Conservation (phyloP, 2,797 vertebrate genomes). For the Thripadectes ignobilis region DNA sequence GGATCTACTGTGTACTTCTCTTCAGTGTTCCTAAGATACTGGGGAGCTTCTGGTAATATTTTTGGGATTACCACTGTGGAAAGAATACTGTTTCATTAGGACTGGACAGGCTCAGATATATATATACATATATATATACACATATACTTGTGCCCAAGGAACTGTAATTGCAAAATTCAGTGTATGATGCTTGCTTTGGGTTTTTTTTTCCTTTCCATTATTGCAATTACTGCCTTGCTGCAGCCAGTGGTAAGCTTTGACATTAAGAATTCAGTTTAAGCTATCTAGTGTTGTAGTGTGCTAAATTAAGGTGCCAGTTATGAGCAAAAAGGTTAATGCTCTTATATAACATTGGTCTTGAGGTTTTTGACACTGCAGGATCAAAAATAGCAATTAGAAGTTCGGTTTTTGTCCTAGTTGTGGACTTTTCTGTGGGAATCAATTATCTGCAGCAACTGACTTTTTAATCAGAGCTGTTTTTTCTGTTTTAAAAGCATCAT, state of each 20-base stretch:
- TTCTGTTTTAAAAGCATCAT: slow-evolving; percentile 25
- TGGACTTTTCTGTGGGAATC: slow-evolving; percentile 1
- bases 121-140: neutral
- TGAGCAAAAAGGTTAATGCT: slow-evolving; percentile 44
- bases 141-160: neutral
- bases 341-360: slow-evolving; percentile 12
- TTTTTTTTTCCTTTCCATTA: neutral
- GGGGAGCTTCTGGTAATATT: neutral
- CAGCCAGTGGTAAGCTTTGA: neutral
- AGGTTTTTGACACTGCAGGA: slow-evolving; percentile 8
- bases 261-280: slow-evolving; percentile 23
- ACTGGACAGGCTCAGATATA: neutral
- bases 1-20: neutral
- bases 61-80: neutral
- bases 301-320: slow-evolving; percentile 45
- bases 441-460: slow-evolving; percentile 3
- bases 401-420: slow-evolving; percentile 16
- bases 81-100: neutral
- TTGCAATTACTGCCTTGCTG: neutral
- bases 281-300: neutral
- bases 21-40: neutral
- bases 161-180: neutral
- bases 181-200: neutral
- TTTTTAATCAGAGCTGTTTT: neutral
- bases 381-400: slow-evolving; percentile 45